Evolutionary conservation across 2,113 vertebrate genomes (phyloP).

Genomic region (Indicator maculatus): DNA sequence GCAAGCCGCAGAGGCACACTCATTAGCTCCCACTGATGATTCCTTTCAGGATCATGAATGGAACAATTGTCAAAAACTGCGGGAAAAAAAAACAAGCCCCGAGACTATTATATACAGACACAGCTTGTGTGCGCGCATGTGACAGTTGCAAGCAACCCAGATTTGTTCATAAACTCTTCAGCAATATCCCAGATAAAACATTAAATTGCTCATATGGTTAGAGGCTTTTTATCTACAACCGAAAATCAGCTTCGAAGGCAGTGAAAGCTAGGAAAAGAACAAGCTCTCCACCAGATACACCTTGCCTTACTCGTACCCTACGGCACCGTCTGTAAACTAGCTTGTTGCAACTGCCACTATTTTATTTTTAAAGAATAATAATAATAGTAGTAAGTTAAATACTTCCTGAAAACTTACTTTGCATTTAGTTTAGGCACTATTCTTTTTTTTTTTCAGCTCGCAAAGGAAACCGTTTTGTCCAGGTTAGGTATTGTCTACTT

Average conservation of each 20-base stretch:
- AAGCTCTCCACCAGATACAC: slow-evolving; percentile 51
- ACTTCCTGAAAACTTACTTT: slow-evolving; percentile 83
- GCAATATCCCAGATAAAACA: slow-evolving; percentile 44
- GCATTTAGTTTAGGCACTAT: slow-evolving; percentile 78
- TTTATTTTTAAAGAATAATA: slow-evolving; percentile 66
- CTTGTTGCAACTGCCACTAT: slow-evolving; percentile 52
- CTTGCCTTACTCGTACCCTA: slow-evolving; percentile 30
- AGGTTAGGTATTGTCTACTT: slow-evolving; percentile 88
- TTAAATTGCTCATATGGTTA: slow-evolving; percentile 13
- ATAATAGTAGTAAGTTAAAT: slow-evolving; percentile 50
- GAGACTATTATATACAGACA: slow-evolving; percentile 50
- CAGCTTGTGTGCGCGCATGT: slow-evolving; percentile 51
- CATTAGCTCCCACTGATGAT: slow-evolving; percentile 59
- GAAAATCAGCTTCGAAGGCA: slow-evolving; percentile 32
- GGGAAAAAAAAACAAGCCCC: slow-evolving; percentile 52
- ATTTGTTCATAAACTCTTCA: slow-evolving; percentile 66
- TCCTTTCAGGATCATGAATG: slow-evolving; percentile 67
- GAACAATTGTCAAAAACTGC: slow-evolving; percentile 68
- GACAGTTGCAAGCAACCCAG: slow-evolving; percentile 68
- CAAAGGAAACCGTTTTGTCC: slow-evolving; percentile 86
- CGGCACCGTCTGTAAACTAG: slow-evolving; percentile 53
- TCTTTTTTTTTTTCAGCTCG: slow-evolving; percentile 76
- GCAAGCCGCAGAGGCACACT: slow-evolving; percentile 25
- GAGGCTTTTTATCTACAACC: background rate
- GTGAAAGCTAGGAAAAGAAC: slow-evolving; percentile 13